Conservation (phyloP, 2,113 vertebrate species). For the Caranx melampygus region DNA sequence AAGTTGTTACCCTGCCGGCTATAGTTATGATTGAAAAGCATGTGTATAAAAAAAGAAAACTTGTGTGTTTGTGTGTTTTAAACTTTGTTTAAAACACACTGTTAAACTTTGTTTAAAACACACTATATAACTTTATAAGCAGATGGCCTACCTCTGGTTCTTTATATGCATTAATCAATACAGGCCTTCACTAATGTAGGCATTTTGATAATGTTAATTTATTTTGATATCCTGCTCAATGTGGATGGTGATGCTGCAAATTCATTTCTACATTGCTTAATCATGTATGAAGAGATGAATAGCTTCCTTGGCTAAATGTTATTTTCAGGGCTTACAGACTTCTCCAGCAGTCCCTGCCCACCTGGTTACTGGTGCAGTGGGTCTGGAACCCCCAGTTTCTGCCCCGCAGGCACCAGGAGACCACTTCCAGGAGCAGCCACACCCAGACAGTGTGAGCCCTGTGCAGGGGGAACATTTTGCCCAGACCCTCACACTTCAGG, state of each 20-base stretch:
- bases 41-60: conserved; percentile 19
- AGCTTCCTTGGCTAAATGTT: not conserved
- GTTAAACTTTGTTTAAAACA: conserved; percentile 8
- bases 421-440: conserved; percentile 85
- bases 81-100: not conserved
- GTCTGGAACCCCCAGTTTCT: conserved; percentile 81
- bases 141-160: not conserved
- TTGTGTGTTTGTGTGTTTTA: not conserved
- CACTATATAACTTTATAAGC: conserved; percentile 11
- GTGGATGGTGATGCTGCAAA: conserved; percentile 1
- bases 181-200: not conserved
- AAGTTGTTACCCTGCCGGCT: conserved; percentile 5
- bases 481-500: conserved; percentile 82
- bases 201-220: conserved; percentile 2
- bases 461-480: conserved; percentile 87
- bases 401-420: conserved; percentile 89
- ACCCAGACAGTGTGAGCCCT: conserved; percentile 84
- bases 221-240: not conserved
- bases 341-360: conserved; percentile 85
- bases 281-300: not conserved
- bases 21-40: not conserved
- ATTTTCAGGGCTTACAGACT: conserved; percentile 83
- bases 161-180: not conserved
- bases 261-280: not conserved
- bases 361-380: conserved; percentile 93